Percentiles rank a stretch among this genome's conserved stretches.
These are phyloP conservation scores for Platyscapa corneri DNA, from an alignment of 1,140 invertebrate species.

Conservation along the genomic window DNA sequence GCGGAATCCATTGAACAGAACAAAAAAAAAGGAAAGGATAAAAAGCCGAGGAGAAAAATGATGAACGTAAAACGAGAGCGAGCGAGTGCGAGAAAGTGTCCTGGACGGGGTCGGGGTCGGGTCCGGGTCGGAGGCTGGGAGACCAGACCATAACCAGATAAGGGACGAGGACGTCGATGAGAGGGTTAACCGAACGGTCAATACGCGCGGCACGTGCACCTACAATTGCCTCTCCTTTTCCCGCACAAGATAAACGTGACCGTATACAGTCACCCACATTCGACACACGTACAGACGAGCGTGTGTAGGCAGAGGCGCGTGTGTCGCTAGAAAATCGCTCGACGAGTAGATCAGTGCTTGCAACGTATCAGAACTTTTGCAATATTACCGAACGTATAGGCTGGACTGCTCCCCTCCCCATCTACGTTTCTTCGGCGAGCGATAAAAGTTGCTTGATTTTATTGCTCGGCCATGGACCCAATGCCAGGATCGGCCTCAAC, in stretches of 20 bases:
- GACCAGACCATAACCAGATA: conserved; percentile 21
- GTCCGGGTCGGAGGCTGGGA: neutral
- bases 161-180: conserved; percentile 2
- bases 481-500: neutral
- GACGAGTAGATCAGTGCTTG: conserved; percentile 14
- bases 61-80: neutral
- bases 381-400: conserved; percentile 20
- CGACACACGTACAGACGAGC: too few species aligned
- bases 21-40: conserved; percentile 17
- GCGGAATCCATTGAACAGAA: conserved; percentile 29
- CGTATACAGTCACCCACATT: conserved; percentile 10
- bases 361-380: conserved; percentile 34
- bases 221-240: conserved; percentile 47
- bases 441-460: conserved; percentile 40
- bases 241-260: conserved; percentile 29
- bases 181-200: conserved; percentile 44
- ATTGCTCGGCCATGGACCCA: neutral
- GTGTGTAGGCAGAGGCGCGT: neutral
- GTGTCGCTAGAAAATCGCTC: conserved; percentile 7
- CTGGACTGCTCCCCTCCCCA: neutral
- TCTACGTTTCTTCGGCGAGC: neutral
- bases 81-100: neutral
- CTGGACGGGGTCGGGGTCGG: too few species aligned
- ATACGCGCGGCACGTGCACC: conserved; percentile 50
- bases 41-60: neutral